Base-by-base conservation (phyloP, 2,888 invertebrate genomes). In the Meganola albula region DNA sequence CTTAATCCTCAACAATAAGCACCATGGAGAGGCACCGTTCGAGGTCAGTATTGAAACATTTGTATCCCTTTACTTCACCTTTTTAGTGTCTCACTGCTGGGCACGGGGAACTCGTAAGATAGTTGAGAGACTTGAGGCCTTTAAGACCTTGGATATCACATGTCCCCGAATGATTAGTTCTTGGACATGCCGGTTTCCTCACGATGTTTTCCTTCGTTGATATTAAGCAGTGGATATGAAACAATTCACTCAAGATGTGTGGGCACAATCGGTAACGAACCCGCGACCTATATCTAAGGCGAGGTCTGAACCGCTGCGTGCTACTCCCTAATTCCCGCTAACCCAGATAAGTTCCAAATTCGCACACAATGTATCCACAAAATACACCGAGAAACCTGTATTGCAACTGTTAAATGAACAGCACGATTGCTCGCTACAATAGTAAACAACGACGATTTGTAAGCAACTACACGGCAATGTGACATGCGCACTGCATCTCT, bases 11-110 rank as follows among this genome's bases (percentile, higher is more conserved):
- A 96, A 96, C 86, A 96, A 95, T 78, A 95, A 95, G 73, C 95
- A 95, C 69, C 95, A 96, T 84, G 95, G 95, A 39, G 96, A 96
- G 71, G 94, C 95, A 44, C 96, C 97, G n/a, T 97, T 97, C 72
- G 91, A 93, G 88, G 93, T 94, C 55, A 71, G n/a, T n/a, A n/a
- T n/a, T n/a, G n/a, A n/a, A n/a, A n/a, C n/a, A n/a, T n/a, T n/a
- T n/a, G 20, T 20, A 20, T 7, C 20, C 10, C 3, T 7, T 20
- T 20, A 16, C 6, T 5, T 16, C 6, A 16, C 4, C 16, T 5
- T 5, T 5, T 16, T 16, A 16, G 6, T 16, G 6, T 16, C 4
- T 6, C 16, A 6, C 4, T 16, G 16, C 16, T 16, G n/a, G 16
- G 16, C 16, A 16, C 6, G 4, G 16, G 4, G 16, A 16, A 5